Evolutionary conservation across 2,888 invertebrate genomes (phyloP), one percentile per base, ranked within the genome.

Genomic region (Macrosoma leucophasiata): DNA sequence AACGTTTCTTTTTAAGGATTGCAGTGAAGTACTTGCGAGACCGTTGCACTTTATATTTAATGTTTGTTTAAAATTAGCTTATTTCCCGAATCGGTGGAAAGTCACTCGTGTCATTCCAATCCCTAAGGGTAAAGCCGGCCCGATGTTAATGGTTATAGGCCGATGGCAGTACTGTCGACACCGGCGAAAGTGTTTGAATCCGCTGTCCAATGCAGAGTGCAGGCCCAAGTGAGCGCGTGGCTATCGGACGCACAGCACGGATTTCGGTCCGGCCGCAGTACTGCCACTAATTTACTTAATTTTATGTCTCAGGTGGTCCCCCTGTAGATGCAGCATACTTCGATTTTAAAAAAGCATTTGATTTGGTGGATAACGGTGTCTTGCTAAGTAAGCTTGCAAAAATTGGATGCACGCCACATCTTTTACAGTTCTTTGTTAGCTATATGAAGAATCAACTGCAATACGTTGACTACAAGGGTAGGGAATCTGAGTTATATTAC

Each of bases 1-100:
- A 12, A 13, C 33, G 3, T 40, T 10, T 22, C n/a, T 40, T 14
- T 27, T 40, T 18, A 36, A 15, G 19, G 41, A 41, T 18, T 41
- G 37, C 21, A 21, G 29, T 3, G 8, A 11, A 5, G 41, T 33
- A 1, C 13, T 41, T 4, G 34, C 23, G 1, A 25, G 34, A 17
- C 34, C 37, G 2, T 15, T 36, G 6, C 11, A 25, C 12, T 23
- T 21, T 22, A 25, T 40, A 10, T 40, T 14, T 19, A 38, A 38
- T 14, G 3, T 18, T 3, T 36, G 31, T 13, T 11, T 36, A 13
- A n/a, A 12, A 18, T 2, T 3, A 6, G 14, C 20, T 21, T 8
- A 5, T 4, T 19, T 18, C 8, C 28, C 19, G n/a, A n/a, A n/a
- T n/a, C n/a, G n/a, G n/a, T n/a, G n/a, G n/a, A n/a, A n/a, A n/a